Conservation (phyloP, 2,797 vertebrate species). For the Melanogrammus aeglefinus region DNA sequence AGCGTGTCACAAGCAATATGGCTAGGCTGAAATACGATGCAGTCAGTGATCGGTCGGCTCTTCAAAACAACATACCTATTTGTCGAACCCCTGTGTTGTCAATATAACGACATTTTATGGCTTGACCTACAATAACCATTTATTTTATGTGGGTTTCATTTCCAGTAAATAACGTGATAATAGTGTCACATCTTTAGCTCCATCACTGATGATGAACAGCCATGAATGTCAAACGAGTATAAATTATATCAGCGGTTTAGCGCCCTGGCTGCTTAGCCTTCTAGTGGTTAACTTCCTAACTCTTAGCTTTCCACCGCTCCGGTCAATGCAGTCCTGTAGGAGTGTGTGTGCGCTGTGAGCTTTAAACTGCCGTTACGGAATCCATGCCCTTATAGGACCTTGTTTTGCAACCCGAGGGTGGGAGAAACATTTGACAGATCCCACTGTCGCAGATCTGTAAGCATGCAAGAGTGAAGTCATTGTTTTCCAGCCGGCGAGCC, state of each 20-base stretch:
- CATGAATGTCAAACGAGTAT: constrained; percentile 2
- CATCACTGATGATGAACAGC: not conserved
- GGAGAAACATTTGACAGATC: constrained; percentile 69
- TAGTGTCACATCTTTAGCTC: not conserved
- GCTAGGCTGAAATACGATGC: not conserved
- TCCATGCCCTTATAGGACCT: constrained; percentile 69
- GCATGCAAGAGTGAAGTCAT: constrained; percentile 73
- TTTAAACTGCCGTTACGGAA: constrained; percentile 32
- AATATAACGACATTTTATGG: constrained; percentile 36
- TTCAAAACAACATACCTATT: constrained; percentile 41
- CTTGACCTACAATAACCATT: constrained; percentile 32
- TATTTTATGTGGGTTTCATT: constrained; percentile 6
- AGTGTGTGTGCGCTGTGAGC: constrained; percentile 19
- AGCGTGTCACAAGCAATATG: not conserved
- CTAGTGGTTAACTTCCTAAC: not conserved
- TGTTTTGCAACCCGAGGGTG: constrained; percentile 57
- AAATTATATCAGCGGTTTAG: not conserved
- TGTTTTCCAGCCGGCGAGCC: constrained; percentile 64
- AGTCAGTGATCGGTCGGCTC: not conserved
- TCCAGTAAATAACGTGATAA: not conserved
- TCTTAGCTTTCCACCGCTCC: not conserved
- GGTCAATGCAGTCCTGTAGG: not conserved
- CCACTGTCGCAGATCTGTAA: constrained; percentile 59
- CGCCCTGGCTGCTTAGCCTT: not conserved
- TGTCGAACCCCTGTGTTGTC: constrained; percentile 30